phyloP scores from a whole-genome alignment of 2,113 vertebrate species.

The Solea senegalensis region DNA sequence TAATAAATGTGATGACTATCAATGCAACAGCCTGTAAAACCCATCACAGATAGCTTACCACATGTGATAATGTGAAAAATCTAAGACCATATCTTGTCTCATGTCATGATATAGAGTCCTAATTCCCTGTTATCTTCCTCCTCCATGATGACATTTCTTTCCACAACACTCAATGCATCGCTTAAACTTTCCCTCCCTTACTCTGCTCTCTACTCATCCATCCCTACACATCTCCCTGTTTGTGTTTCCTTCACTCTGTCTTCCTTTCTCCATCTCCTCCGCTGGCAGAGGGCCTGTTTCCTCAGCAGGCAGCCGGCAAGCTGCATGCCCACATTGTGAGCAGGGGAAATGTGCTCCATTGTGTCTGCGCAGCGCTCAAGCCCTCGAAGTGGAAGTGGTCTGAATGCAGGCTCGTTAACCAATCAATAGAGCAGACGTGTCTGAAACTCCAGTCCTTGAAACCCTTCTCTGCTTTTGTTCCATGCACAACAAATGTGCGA shows the following conservation, averaged over 20 bases:
- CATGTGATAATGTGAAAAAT: no score
- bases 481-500: slow-evolving; percentile 71
- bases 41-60: no score
- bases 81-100: no score
- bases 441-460: slow-evolving; percentile 75
- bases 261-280: slow-evolving; percentile 3
- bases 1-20: no score
- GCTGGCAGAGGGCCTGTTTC: slow-evolving; percentile 61
- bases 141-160: slow-evolving; percentile 4
- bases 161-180: neutral
- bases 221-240: slow-evolving; percentile 23
- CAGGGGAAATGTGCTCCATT: slow-evolving; percentile 76
- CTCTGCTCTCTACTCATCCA: slow-evolving; percentile 26
- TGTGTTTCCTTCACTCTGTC: slow-evolving; percentile 15
- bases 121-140: neutral
- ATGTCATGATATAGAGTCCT: neutral
- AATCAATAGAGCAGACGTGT: slow-evolving; percentile 80
- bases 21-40: no score
- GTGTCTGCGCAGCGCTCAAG: slow-evolving; percentile 62
- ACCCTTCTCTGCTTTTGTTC: slow-evolving; percentile 70
- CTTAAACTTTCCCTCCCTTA: slow-evolving; percentile 15
- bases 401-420: slow-evolving; percentile 78
- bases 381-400: slow-evolving; percentile 67
- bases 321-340: slow-evolving; percentile 70
- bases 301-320: slow-evolving; percentile 47